These are phyloP conservation scores for Tachuris rubrigastra DNA, from an alignment of 2,113 vertebrate genomes.

Conservation along the genomic window DNA sequence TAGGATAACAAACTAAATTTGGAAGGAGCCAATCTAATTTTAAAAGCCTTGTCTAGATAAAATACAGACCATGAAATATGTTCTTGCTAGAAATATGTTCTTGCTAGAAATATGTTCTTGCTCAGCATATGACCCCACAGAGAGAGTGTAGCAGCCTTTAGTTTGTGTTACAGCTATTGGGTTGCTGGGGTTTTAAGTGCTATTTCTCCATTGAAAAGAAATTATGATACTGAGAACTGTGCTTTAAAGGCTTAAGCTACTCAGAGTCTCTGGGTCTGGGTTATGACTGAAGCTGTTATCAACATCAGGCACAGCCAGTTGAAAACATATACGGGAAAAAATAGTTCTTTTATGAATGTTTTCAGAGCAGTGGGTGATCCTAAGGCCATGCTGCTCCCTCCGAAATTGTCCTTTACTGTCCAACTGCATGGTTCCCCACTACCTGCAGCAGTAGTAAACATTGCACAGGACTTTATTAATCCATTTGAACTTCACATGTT, in stretches of 20 bases:
- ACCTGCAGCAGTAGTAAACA: not conserved
- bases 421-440: accelerated
- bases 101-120: slow-evolving; percentile 8
- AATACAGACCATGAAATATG: not conserved
- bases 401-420: not conserved
- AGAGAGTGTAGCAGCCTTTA: not conserved
- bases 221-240: not conserved
- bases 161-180: not conserved
- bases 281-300: not conserved
- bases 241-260: not conserved
- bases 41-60: slow-evolving; percentile 26
- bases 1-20: not conserved
- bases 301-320: not conserved
- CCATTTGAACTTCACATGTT: not conserved
- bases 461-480: not conserved
- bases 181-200: not conserved
- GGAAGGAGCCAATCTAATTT: not conserved
- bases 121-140: not conserved
- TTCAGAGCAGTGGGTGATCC: not conserved
- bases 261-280: not conserved
- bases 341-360: not conserved
- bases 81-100: not conserved
- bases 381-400: not conserved
- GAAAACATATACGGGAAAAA: not conserved
- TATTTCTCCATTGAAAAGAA: not conserved